These are phyloP conservation scores for Platalea minor DNA, from an alignment of 2,797 vertebrate genomes.

Conservation along the genomic window DNA sequence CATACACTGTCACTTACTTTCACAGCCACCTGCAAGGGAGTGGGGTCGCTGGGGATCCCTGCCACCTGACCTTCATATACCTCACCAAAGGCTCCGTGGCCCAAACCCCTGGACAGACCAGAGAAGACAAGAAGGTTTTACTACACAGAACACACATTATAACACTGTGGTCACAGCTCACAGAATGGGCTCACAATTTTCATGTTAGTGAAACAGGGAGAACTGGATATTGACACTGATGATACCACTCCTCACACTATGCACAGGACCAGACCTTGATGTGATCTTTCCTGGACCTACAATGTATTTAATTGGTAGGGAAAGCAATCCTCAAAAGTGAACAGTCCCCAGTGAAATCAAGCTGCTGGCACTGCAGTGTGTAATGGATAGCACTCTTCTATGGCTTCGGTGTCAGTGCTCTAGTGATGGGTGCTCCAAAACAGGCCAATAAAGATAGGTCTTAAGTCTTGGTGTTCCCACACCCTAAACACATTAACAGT, in stretches of 20 bases:
- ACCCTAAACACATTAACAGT: not conserved
- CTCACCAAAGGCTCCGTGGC: slow-evolving; percentile 97
- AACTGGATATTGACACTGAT: not conserved
- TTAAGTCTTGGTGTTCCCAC: not conserved
- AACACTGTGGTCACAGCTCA: slow-evolving; percentile 43
- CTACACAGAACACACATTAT: slow-evolving; percentile 30
- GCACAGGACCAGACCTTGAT: not conserved
- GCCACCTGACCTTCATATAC: slow-evolving; percentile 97
- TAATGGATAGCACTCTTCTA: not conserved
- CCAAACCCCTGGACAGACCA: slow-evolving; percentile 86
- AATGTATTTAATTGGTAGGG: not conserved
- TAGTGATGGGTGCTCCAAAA: not conserved
- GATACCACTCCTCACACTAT: not conserved
- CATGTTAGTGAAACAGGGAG: not conserved
- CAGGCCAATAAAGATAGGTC: not conserved
- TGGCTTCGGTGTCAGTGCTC: not conserved
- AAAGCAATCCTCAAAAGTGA: not conserved
- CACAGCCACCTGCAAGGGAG: slow-evolving; percentile 95
- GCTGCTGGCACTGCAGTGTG: not conserved
- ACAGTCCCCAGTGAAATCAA: not conserved
- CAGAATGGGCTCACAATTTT: not conserved
- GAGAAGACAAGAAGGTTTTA: slow-evolving; percentile 65
- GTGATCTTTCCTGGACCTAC: not conserved
- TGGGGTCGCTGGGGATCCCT: slow-evolving; percentile 88
- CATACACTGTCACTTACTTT: slow-evolving; percentile 83